Evolutionary conservation across 2,888 invertebrate genomes (phyloP).

Genomic region (Trisateles emortualis): DNA sequence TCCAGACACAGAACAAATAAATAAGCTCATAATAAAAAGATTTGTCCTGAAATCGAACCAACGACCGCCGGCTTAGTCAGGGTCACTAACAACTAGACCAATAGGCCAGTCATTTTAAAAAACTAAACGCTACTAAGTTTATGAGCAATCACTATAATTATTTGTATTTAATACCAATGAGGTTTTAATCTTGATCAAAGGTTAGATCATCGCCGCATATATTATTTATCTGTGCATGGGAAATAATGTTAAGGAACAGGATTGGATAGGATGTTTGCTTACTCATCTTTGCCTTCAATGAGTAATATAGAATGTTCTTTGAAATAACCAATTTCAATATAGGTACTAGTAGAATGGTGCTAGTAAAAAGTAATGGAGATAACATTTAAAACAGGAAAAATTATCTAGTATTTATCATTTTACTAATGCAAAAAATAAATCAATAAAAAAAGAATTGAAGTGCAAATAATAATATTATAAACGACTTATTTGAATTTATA

Average conservation of each 20-base stretch:
- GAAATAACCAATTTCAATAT: conserved; percentile 21
- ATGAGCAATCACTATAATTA: conserved; percentile 65
- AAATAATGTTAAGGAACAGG: conserved; percentile 60
- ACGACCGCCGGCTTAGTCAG: no score
- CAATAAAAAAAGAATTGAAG: no score
- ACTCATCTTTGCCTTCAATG: conserved; percentile 59
- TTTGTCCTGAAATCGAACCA: no score
- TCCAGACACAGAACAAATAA: no score
- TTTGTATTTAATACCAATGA: conserved; percentile 61
- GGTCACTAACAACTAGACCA: no score
- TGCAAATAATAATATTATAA: no score
- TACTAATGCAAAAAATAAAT: no score
- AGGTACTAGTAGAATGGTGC: not conserved
- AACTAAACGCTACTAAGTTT: conserved; percentile 42
- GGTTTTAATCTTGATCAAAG: conserved; percentile 58
- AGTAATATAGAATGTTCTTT: conserved; percentile 51
- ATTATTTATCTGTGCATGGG: conserved; percentile 57
- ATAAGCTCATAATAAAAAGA: no score
- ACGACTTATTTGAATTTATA: no score
- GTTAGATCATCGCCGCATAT: conserved; percentile 65
- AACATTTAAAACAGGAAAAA: no score
- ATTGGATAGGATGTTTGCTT: conserved; percentile 63
- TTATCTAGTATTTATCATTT: no score
- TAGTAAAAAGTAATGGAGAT: not conserved
- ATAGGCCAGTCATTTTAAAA: conserved; percentile 27